A percentile compares a stretch with the other conserved stretches of the same genome.
Conservation (phyloP, 2,797 vertebrate genomes). For the Apogon talboti region DNA sequence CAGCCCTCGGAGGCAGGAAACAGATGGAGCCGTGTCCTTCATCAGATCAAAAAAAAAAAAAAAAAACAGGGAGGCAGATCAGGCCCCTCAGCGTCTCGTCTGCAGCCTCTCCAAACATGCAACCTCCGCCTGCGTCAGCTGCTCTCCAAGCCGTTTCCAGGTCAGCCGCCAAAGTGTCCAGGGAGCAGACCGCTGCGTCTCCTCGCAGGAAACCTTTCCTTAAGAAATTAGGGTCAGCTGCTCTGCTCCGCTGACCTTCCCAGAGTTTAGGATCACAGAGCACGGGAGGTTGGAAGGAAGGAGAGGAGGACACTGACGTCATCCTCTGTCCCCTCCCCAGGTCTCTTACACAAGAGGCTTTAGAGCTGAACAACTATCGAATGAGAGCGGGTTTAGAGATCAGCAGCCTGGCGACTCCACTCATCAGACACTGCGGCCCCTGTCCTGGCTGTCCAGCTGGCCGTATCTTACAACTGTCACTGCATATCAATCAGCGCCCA, state of each 20-base stretch:
- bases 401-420: conserved; percentile 9
- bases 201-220: conserved; percentile 68
- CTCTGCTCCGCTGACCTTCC: conserved; percentile 29
- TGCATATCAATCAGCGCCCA: conserved; percentile 45
- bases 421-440: conserved; percentile 39
- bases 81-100: conserved; percentile 18
- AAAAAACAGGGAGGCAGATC: conserved; percentile 18
- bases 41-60: conserved; percentile 50
- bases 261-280: conserved; percentile 56
- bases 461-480: conserved; percentile 60
- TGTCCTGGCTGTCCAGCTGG: conserved; percentile 41
- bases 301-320: conserved; percentile 56
- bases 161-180: conserved; percentile 27
- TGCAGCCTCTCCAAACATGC: conserved; percentile 20
- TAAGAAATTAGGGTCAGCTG: conserved; percentile 65
- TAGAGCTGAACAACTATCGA: conserved; percentile 47
- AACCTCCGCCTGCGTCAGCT: conserved; percentile 41
- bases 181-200: not conserved
- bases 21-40: conserved; percentile 72
- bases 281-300: conserved; percentile 58
- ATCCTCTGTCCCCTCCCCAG: conserved; percentile 43
- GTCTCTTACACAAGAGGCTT: conserved; percentile 71
- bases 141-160: conserved; percentile 11
- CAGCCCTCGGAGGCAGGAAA: conserved; percentile 65
- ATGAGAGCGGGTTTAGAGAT: conserved; percentile 36